Percentiles rank a stretch among this genome's conserved stretches.
These are phyloP conservation scores for Asbolus verrucosus DNA, from an alignment of 1,140 invertebrate species.

Conservation along the genomic window DNA sequence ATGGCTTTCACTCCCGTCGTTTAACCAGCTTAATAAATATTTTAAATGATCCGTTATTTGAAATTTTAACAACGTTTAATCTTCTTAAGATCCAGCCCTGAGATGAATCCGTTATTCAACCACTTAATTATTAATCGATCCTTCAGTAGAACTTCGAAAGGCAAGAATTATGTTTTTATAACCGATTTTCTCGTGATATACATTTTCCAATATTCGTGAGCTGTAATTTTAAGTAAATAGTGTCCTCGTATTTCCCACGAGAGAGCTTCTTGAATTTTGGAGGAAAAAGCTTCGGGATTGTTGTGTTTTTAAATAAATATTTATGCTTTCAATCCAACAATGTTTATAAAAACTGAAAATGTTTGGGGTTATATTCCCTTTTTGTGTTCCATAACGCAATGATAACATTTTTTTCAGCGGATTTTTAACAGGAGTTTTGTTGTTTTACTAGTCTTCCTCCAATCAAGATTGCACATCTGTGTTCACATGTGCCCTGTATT, in stretches of 20 bases:
- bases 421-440: neutral
- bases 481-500: too few relatives aligned
- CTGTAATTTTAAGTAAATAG: constrained; percentile 32
- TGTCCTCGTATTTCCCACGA: constrained; percentile 25
- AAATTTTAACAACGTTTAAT: constrained; percentile 9
- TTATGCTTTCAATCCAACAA: constrained; percentile 3
- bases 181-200: constrained; percentile 11
- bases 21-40: too few relatives aligned
- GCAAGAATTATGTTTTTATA: too few relatives aligned
- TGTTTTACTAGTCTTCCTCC: too few relatives aligned
- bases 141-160: neutral
- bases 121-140: constrained; percentile 7
- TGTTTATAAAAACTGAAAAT: neutral
- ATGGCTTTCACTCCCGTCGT: too few relatives aligned
- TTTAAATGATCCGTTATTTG: neutral
- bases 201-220: constrained; percentile 8
- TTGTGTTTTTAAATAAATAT: constrained; percentile 11
- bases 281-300: constrained; percentile 1
- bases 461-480: too few relatives aligned
- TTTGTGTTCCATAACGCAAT: neutral
- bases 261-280: neutral
- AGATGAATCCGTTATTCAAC: neutral
- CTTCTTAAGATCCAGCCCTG: too few relatives aligned
- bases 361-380: neutral
- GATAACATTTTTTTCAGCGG: neutral